Percentiles rank a stretch among this genome's conserved stretches.
Conservation (phyloP, 2,113 vertebrate species). For the Rhynchopsitta pachyrhyncha region DNA sequence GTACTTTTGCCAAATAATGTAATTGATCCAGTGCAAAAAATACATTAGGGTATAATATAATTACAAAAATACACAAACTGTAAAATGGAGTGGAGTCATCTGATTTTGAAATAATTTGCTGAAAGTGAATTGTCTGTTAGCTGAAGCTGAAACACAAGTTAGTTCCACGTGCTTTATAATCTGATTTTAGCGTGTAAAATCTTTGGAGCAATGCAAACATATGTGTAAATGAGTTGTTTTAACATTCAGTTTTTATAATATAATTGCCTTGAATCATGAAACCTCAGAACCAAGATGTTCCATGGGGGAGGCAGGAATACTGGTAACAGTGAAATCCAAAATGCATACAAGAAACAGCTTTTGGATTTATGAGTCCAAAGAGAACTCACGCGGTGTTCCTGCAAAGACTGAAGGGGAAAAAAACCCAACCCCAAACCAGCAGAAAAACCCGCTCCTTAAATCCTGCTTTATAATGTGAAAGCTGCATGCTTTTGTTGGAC, state of each 20-base stretch:
- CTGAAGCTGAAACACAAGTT: background rate
- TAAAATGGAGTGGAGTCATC: background rate
- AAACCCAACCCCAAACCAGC: background rate
- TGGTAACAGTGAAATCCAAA: slow-evolving; percentile 40
- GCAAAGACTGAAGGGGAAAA: background rate
- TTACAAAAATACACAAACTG: background rate
- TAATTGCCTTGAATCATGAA: slow-evolving; percentile 41
- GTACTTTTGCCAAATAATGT: background rate
- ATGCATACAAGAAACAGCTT: slow-evolving; percentile 62
- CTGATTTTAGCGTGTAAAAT: background rate
- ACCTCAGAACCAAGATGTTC: slow-evolving; percentile 37
- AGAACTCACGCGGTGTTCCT: slow-evolving; percentile 64
- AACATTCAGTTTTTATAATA: slow-evolving; percentile 26
- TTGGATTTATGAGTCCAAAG: slow-evolving; percentile 53
- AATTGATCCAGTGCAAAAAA: background rate
- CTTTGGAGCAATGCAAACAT: background rate
- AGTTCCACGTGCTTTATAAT: background rate
- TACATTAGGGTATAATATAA: background rate
- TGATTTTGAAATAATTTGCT: background rate
- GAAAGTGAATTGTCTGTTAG: background rate
- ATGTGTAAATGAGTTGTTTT: slow-evolving; percentile 41
- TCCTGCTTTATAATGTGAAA: slow-evolving; percentile 59
- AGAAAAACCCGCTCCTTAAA: slow-evolving; percentile 47
- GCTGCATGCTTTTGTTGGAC: slow-evolving; percentile 73
- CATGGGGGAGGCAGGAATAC: slow-evolving; percentile 23